Evolutionary conservation across 1,140 invertebrate genomes (phyloP).

Genomic region (Eumaeus atala): DNA sequence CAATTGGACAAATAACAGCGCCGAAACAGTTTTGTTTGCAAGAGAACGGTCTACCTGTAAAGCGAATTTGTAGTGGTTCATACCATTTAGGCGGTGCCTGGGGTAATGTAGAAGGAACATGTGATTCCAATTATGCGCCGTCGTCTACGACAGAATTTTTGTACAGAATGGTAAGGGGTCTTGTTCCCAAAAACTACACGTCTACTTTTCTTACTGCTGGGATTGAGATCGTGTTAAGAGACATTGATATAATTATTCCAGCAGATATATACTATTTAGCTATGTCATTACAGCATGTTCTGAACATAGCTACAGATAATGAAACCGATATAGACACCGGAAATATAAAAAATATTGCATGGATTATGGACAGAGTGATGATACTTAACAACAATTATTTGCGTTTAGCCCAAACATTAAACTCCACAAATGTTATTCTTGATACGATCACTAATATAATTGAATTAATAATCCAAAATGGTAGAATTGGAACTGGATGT

Average conservation of each 20-base stretch:
- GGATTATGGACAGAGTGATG: slow-evolving; percentile 68
- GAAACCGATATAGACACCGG: slow-evolving; percentile 48
- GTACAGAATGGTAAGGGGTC: slow-evolving; percentile 56
- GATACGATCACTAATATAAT: slow-evolving; percentile 68
- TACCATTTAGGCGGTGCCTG: slow-evolving; percentile 64
- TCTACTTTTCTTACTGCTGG: slow-evolving; percentile 54
- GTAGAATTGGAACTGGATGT: slow-evolving; percentile 13
- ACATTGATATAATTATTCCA: slow-evolving; percentile 60
- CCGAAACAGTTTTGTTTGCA: slow-evolving; percentile 71
- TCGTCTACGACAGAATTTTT: slow-evolving; percentile 58
- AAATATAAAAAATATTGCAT: slow-evolving; percentile 64
- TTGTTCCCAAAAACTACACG: slow-evolving; percentile 39
- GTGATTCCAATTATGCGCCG: slow-evolving; percentile 55
- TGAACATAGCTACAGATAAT: slow-evolving; percentile 45
- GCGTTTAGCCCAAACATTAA: slow-evolving; percentile 63
- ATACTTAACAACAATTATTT: slow-evolving; percentile 60
- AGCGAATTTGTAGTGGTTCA: slow-evolving; percentile 60
- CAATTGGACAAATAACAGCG: slow-evolving; percentile 55
- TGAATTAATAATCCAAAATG: slow-evolving; percentile 34
- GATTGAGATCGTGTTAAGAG: slow-evolving; percentile 42
- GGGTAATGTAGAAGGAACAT: slow-evolving; percentile 54
- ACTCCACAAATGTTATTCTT: slow-evolving; percentile 73
- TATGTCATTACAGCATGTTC: slow-evolving; percentile 62
- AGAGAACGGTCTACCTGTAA: slow-evolving; percentile 66
- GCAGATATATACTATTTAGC: slow-evolving; percentile 73